Percentiles rank a stretch among this genome's conserved stretches.
These are phyloP conservation scores for Lerema accius DNA, from an alignment of 1,140 invertebrate genomes.

Conservation along the genomic window DNA sequence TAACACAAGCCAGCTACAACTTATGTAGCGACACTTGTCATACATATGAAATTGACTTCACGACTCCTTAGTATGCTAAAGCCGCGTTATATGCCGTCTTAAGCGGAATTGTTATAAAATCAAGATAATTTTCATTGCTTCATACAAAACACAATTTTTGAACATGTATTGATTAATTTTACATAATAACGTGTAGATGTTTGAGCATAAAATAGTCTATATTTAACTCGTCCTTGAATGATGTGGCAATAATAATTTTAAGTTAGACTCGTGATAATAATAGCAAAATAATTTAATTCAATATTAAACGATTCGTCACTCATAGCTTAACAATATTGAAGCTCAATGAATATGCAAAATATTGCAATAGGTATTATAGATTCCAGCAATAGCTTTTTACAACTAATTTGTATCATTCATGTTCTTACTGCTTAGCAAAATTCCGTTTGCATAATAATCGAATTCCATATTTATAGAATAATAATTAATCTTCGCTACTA, in stretches of 20 bases:
- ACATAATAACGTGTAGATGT: neutral
- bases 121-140: conserved; percentile 17
- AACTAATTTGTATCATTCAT: too few species aligned
- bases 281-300: neutral
- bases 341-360: too few species aligned
- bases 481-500: neutral
- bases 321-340: too few species aligned
- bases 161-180: conserved; percentile 8
- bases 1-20: conserved; percentile 22
- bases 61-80: conserved; percentile 29
- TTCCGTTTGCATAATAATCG: too few species aligned
- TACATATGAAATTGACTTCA: conserved; percentile 32
- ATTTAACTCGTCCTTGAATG: too few species aligned
- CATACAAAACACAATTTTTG: conserved; percentile 6
- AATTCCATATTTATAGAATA: too few species aligned
- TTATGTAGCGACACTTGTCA: conserved; percentile 26
- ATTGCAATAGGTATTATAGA: too few species aligned
- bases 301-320: neutral
- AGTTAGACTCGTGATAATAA: too few species aligned
- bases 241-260: too few species aligned
- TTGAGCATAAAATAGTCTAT: too few species aligned
- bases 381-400: too few species aligned
- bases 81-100: conserved; percentile 25
- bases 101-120: conserved; percentile 24
- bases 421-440: too few species aligned